Conservation (phyloP, 2,797 vertebrate genomes). For the Antennarius maculatus region DNA sequence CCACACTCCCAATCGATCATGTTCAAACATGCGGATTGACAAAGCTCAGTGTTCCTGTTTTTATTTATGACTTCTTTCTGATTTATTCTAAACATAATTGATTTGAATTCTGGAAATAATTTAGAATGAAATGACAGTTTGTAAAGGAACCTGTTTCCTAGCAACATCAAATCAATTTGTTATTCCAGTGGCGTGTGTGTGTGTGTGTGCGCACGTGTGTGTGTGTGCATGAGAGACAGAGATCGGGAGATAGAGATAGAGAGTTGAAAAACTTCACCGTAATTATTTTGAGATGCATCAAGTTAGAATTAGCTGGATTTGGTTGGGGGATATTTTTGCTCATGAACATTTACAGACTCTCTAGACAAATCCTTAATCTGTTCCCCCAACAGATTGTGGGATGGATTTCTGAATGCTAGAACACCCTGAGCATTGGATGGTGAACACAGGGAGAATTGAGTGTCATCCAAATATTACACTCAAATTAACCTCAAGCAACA, state of each 20-base stretch:
- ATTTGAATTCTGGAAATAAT: conserved; percentile 74
- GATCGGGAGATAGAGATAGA: not conserved
- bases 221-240: not conserved
- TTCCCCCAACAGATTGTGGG: conserved; percentile 39
- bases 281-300: conserved; percentile 21
- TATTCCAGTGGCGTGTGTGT: conserved; percentile 54
- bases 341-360: conserved; percentile 40
- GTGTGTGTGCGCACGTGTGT: conserved; percentile 22
- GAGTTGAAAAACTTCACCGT: conserved; percentile 23
- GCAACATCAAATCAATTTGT: conserved; percentile 82
- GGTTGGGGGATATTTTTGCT: conserved; percentile 30
- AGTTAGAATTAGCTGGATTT: conserved; percentile 34
- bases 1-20: conserved; percentile 30
- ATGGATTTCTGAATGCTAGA: conserved; percentile 47
- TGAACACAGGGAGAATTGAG: conserved; percentile 34
- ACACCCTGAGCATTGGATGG: conserved; percentile 14
- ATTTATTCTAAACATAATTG: conserved; percentile 58
- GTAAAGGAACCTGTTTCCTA: conserved; percentile 78
- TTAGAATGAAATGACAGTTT: conserved; percentile 66
- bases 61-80: conserved; percentile 50
- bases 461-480: conserved; percentile 24
- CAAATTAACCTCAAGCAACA: conserved; percentile 38
- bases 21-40: conserved; percentile 35
- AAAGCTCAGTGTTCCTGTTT: conserved; percentile 25
- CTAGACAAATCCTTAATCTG: conserved; percentile 49